These are phyloP conservation scores for Picathartes gymnocephalus DNA, from an alignment of 2,113 vertebrate genomes.

Conservation along the genomic window DNA sequence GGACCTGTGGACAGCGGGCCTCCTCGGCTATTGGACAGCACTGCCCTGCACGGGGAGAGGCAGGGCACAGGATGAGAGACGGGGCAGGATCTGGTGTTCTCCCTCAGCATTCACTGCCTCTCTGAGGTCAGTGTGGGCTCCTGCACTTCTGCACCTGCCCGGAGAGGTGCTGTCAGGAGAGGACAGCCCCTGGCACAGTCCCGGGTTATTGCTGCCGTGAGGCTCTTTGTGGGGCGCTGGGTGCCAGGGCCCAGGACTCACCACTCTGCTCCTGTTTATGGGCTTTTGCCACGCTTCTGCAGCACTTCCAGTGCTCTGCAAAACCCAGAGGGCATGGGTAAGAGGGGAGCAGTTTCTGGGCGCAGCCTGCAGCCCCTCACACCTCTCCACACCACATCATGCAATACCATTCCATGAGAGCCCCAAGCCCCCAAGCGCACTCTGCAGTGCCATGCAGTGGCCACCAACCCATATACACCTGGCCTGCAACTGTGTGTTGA, in stretches of 20 bases:
- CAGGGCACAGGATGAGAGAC: background rate
- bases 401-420: background rate
- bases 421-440: background rate
- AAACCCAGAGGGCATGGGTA: background rate
- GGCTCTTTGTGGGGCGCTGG: background rate
- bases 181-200: background rate
- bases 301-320: background rate
- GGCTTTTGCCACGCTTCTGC: background rate
- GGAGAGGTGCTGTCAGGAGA: background rate
- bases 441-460: rapidly evolving
- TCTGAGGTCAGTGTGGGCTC: background rate
- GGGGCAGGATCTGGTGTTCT: background rate
- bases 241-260: too few species aligned
- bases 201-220: background rate
- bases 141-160: background rate
- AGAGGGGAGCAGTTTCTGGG: background rate
- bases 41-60: too few species aligned
- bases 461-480: rapidly evolving
- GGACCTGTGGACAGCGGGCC: background rate
- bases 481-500: background rate
- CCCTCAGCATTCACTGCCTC: background rate
- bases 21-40: background rate
- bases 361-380: background rate
- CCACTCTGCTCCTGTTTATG: background rate
- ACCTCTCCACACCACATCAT: rapidly evolving